Evolutionary conservation across 2,113 vertebrate species (phyloP).

Genomic region (Dryoscopus gambensis): DNA sequence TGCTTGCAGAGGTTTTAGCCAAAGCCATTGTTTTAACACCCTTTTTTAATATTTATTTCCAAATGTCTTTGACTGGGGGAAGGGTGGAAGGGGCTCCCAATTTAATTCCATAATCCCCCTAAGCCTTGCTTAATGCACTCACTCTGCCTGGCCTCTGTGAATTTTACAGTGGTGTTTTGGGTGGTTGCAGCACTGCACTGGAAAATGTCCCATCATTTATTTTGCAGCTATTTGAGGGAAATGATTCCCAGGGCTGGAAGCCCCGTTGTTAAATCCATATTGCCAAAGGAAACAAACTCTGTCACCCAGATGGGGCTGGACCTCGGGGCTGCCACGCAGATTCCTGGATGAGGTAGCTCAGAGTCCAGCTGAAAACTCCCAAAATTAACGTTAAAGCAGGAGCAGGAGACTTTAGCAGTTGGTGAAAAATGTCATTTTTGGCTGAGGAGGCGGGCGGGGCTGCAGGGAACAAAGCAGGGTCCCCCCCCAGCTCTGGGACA

Average conservation of each 20-base stretch:
- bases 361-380: background rate
- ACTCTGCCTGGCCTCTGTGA: background rate
- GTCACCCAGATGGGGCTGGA: background rate
- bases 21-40: background rate
- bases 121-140: constrained; percentile 45
- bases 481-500: background rate
- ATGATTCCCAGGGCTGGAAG: background rate
- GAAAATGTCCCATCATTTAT: constrained; percentile 32
- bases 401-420: background rate
- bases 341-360: background rate
- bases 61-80: background rate
- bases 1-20: background rate
- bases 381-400: background rate
- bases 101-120: constrained; percentile 55
- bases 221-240: background rate
- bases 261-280: background rate
- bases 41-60: background rate
- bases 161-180: background rate
- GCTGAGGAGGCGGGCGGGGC: background rate
- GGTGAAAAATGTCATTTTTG: background rate
- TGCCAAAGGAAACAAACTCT: background rate
- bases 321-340: background rate
- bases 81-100: constrained; percentile 39
- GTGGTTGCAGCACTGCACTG: background rate
- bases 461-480: background rate